phyloP scores from a whole-genome alignment of 2,113 vertebrate genomes.

The Rhinogobius similis region DNA sequence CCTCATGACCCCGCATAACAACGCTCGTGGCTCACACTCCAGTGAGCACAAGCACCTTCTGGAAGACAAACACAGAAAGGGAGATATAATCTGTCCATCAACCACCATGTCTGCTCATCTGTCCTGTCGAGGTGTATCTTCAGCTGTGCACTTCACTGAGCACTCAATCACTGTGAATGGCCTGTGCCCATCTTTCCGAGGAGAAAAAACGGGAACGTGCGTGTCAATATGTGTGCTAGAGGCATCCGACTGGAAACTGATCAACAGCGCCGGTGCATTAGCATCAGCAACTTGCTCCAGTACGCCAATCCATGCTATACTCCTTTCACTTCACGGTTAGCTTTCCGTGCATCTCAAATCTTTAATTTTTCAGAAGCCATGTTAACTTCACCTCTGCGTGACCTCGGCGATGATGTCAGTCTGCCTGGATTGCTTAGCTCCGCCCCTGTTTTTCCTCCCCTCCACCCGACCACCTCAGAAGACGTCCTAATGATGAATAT shows the following conservation, averaged over 20 bases:
- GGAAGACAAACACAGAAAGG: conserved; percentile 23
- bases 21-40: conserved; percentile 52
- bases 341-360: conserved; percentile 60
- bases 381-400: conserved; percentile 75
- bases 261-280: conserved; percentile 56
- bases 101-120: conserved; percentile 39
- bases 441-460: conserved; percentile 20
- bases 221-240: conserved; percentile 36
- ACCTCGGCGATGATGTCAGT: conserved; percentile 72
- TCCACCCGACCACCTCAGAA: conserved; percentile 28
- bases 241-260: conserved; percentile 54
- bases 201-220: conserved; percentile 20
- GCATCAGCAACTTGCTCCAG: conserved; percentile 29
- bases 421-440: conserved; percentile 33
- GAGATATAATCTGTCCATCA: conserved; percentile 57
- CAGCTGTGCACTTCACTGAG: conserved; percentile 57
- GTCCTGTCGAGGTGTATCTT: conserved; percentile 37
- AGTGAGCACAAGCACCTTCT: conserved; percentile 26
- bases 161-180: conserved; percentile 57
- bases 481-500: conserved; percentile 50
- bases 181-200: conserved; percentile 27
- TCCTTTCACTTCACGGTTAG: conserved; percentile 54
- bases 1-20: conserved; percentile 53
- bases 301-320: conserved; percentile 19
- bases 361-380: conserved; percentile 78